Conservation (phyloP, 2,888 invertebrate genomes). For the Adineta ricciae region DNA sequence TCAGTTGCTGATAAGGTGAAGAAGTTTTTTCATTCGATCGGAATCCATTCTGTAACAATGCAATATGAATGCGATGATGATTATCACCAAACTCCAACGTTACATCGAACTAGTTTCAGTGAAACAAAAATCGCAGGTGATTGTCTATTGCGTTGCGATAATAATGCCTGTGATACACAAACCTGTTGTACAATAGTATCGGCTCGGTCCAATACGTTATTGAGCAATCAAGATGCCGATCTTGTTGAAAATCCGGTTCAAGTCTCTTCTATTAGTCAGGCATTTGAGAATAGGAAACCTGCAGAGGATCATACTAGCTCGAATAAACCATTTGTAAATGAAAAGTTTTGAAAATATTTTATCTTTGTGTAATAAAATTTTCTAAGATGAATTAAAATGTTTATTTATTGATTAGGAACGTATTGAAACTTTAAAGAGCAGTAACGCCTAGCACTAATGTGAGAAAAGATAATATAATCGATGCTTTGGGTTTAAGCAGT, state of each 20-base stretch:
- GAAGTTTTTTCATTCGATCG: slow-evolving; percentile 92
- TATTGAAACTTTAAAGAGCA: too few species aligned
- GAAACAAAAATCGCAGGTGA: neutral
- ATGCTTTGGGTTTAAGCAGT: too few species aligned
- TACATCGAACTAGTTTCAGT: neutral
- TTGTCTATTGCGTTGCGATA: slow-evolving; percentile 1
- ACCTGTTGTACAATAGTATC: slow-evolving; percentile 3
- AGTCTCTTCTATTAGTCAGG: neutral
- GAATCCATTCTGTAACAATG: slow-evolving; percentile 94
- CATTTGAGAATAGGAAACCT: too few species aligned
- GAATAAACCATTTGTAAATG: too few species aligned
- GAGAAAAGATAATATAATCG: too few species aligned
- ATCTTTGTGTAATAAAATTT: too few species aligned
- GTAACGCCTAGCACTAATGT: too few species aligned
- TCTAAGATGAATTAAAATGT: too few species aligned
- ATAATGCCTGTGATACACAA: neutral
- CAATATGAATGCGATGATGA: slow-evolving; percentile 53
- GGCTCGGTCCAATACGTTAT: neutral
- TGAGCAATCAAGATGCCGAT: neutral
- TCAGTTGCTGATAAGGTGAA: slow-evolving; percentile 88
- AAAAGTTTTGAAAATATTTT: too few species aligned
- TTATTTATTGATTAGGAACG: too few species aligned
- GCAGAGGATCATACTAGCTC: too few species aligned
- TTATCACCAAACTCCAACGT: slow-evolving; percentile 8
- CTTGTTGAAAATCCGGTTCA: neutral